Conservation (phyloP, 2,113 vertebrate genomes). For the Maccullochella peelii region DNA sequence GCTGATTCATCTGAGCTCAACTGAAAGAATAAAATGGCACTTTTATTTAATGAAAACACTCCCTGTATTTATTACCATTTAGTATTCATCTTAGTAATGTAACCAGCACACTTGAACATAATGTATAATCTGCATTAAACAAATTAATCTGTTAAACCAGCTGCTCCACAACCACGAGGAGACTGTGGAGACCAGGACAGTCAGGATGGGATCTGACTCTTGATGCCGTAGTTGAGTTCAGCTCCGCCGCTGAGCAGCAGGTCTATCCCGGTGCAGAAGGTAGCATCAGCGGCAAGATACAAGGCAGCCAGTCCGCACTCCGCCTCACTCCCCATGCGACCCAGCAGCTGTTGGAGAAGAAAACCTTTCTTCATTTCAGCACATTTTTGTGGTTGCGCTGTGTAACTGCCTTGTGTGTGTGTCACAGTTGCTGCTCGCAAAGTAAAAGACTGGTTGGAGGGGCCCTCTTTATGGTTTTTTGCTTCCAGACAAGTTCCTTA, state of each 20-base stretch:
- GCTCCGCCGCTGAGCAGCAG: constrained; percentile 86
- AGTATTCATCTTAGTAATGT: background rate
- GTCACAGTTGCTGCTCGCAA: background rate
- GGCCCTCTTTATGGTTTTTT: background rate
- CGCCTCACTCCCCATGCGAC: constrained; percentile 86
- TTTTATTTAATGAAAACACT: background rate
- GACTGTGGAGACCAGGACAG: rapidly evolving
- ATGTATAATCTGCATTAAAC: background rate
- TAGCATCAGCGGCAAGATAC: constrained; percentile 86
- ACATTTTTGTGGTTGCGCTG: background rate
- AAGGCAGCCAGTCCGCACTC: constrained; percentile 84
- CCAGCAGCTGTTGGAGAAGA: constrained; percentile 81
- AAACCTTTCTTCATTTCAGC: background rate
- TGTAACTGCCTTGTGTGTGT: background rate
- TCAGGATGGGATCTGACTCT: constrained; percentile 76
- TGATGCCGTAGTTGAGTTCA: constrained; percentile 86
- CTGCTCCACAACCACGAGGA: background rate
- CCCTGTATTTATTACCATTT: background rate
- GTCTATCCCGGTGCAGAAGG: constrained; percentile 88
- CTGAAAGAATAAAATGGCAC: background rate
- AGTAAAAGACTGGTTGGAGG: too few species aligned
- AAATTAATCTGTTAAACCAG: background rate
- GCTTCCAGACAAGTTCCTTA: background rate
- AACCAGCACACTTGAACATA: background rate
- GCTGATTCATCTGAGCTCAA: background rate